Base-by-base conservation (phyloP, 2,888 invertebrate species). In the Entomobrya proxima region DNA sequence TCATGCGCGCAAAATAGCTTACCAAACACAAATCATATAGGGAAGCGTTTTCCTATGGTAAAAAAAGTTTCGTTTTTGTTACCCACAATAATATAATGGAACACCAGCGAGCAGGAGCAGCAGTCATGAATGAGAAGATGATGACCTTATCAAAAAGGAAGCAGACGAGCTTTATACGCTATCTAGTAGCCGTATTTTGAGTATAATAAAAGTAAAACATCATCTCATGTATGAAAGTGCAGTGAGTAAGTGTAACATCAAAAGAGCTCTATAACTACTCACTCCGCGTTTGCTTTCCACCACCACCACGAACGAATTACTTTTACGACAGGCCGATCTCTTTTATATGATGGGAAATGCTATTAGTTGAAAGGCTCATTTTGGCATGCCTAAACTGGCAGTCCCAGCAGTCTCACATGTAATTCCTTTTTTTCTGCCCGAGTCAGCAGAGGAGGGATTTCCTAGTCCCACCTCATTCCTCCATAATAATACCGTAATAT, bases 331-430 rank as follows among this genome's bases (percentile, higher is more conserved):
- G 88, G 86, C 69, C 79, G 86, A 89, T 88, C 89, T 89, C 88
- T 90, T 90, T 69, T 69, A 69, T 89, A 90, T 90, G 90, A 90
- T 90, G 89, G 90, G 88, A 88, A 89, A 89, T 88, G 88, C 88
- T 88, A 90, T 90, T 90, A 90, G 90, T 90, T 90, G 89, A 90
- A 88, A 87, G 89, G 88, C 87, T 88, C 87, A 87, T 89, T 90
- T 89, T 88, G 87, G 87, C 86, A 83, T 83, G 86, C 87, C 89
- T 90, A 89, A 89, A 89, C 89, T 89, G 87, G 88, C 88, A 88
- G 89, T 90, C 89, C 89, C 89, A 88, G 74, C 87, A 87, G 89
- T 85, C 85, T 80, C 85, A 85, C 78, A 85, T 85, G 85, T 88
- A 90, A 90, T 90, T 89, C 88, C 87, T 87, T 88, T 89, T 88